Evolutionary conservation across 2,888 invertebrate species (phyloP), one percentile per base, ranked within the genome.

Genomic region (Sturmia bella): DNA sequence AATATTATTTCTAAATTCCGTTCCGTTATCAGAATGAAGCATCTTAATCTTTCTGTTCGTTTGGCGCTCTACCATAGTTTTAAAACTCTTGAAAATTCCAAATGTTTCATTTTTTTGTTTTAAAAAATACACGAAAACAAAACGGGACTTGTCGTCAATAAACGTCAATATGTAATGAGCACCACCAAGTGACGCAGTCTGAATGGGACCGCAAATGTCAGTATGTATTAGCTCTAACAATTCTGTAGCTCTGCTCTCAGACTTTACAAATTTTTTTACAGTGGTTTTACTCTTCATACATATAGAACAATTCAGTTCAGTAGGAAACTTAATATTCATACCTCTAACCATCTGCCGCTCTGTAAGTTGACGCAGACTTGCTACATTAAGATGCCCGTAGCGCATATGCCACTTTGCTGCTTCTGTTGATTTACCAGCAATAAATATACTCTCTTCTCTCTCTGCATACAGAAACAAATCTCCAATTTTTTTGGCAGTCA

Each of bases 151-250:
- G 45, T 77, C 80, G 11, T 77, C 80, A n/a, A 82, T 72, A 41
- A 80, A 84, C 11, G 77, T 84, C 2, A 77, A 15, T 17, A 82
- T 45, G 27, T 84, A 79, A 39, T 61, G 59, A 6, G 73, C 27
- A 1, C 82, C 82, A 69, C 80, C 77, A 59, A 57, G 32, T 3
- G 78, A 78, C 1, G 6, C 1, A 1, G 12, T 77, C 45, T 41
- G 74, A 6, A 80, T 64, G n/a, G 81, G 82, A 0, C 84, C 77
- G 59, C 82, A 80, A 11, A 80, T 64, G 15, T 84, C 80, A 1
- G 61, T 68, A 37, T 84, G 78, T 4, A 80, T 52, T 13, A 83
- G 37, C 39, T 70, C 76, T 11, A 73, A 32, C 6, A 79, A 37
- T 21, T 81, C 63, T n/a, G 7, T 24, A 15, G 76, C 54, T 39